phyloP scores from a whole-genome alignment of 2,113 vertebrate genomes.

The Mugil cephalus region DNA sequence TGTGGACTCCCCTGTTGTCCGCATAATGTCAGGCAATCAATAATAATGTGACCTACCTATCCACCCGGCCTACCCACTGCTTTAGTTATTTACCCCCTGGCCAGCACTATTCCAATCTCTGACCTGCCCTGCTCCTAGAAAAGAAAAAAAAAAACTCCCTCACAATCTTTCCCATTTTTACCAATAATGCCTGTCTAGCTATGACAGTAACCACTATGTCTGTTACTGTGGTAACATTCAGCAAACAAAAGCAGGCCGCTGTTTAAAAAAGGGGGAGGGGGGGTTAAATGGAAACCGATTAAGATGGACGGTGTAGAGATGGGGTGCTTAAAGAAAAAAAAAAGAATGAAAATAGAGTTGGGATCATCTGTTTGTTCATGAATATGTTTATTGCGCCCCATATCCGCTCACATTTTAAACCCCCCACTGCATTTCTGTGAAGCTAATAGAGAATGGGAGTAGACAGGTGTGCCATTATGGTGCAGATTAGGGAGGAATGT shows the following conservation, averaged over 20 bases:
- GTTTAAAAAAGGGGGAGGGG: constrained; percentile 1
- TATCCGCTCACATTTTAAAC: background rate
- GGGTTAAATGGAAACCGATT: constrained; percentile 48
- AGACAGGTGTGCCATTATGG: constrained; percentile 78
- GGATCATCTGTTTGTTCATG: constrained; percentile 59
- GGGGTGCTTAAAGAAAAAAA: constrained; percentile 24
- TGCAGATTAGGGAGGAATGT: constrained; percentile 75
- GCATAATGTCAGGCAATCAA: constrained; percentile 79
- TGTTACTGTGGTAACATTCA: constrained; percentile 74
- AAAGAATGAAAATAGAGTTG: constrained; percentile 30
- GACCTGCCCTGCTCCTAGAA: constrained; percentile 59
- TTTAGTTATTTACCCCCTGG: constrained; percentile 69
- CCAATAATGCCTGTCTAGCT: constrained; percentile 75
- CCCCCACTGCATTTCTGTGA: constrained; percentile 33
- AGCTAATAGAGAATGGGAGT: constrained; percentile 60
- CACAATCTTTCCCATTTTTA: constrained; percentile 53
- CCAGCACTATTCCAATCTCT: constrained; percentile 48
- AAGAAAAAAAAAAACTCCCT: constrained; percentile 24
- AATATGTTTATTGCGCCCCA: constrained; percentile 43
- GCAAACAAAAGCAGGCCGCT: constrained; percentile 29
- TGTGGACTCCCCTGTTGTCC: constrained; percentile 65
- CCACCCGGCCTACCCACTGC: constrained; percentile 60
- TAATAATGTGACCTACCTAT: constrained; percentile 72
- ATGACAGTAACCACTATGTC: constrained; percentile 72
- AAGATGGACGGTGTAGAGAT: constrained; percentile 17